Conservation (phyloP, 2,113 vertebrate genomes). For the Hyperopisus bebe region DNA sequence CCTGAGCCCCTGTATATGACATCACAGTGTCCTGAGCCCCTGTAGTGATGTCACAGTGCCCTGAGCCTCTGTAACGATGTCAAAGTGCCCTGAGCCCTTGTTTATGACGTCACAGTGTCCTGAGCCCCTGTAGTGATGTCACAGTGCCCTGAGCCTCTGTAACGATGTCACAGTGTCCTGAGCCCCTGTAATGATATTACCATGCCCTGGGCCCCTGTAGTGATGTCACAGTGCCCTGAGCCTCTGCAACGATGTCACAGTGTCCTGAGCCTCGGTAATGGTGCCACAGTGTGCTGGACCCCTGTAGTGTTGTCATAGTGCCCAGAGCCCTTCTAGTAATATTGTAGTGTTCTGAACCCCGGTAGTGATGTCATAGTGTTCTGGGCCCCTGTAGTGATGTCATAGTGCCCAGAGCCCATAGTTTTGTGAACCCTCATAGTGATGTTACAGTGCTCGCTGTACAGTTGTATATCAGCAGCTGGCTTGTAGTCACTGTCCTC, state of each 20-base stretch:
- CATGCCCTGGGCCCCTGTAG: background rate
- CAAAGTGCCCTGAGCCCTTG: background rate
- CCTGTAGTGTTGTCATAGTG: background rate
- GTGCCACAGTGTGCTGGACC: background rate
- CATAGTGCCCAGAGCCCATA: background rate
- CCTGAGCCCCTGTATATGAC: too few relatives aligned
- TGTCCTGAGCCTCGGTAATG: background rate
- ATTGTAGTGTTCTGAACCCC: too few relatives aligned
- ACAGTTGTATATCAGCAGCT: background rate
- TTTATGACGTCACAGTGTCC: background rate
- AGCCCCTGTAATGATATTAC: background rate
- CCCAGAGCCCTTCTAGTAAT: too few relatives aligned
- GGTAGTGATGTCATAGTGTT: too few relatives aligned
- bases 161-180: background rate
- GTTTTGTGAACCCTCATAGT: background rate
- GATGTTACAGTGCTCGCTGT: background rate
- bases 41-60: background rate
- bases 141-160: background rate
- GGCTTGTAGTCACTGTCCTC: background rate
- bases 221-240: background rate
- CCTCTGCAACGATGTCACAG: background rate
- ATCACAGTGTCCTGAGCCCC: background rate
- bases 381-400: background rate
- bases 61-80: background rate
- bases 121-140: background rate